Base-by-base conservation (phyloP, 1,140 invertebrate genomes). In the Drosophila sp. region DNA sequence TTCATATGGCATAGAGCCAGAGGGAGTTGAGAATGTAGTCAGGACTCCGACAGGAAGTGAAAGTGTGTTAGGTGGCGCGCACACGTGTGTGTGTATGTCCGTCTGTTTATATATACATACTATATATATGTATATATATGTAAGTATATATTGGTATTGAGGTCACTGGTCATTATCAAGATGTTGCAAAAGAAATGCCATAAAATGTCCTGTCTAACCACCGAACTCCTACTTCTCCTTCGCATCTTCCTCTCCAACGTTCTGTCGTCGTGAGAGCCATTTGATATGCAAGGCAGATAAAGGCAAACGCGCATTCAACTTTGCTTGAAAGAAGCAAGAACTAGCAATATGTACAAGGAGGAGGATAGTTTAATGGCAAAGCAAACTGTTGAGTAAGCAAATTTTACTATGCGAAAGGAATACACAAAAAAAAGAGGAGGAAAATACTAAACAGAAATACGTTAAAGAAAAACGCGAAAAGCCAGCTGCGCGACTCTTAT, bases 121-220 rank as follows among this genome's bases (percentile, higher is more conserved):
- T 17, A 17, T 17, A 17, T 17, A 17, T 17, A n/a, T n/a, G n/a
- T n/a, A 44, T 23, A 23, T 23, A 44, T 41, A n/a, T 4, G 17
- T 41, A 41, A 4, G 17, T 17, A 47, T 47, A 47, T 27, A 50
- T 50, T 10, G 55, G 67, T 83, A 89, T 87, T 83, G 79, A 70
- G 83, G 83, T 87, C 83, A 87, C 83, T 87, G 83, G 83, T 87
- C 83, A 87, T 87, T 87, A 87, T 87, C 83, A 87, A 87, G 83
- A 87, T 87, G 84, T 83, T 83, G 76, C 80, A 64, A 83, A 89
- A 87, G 79, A 79, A 87, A 87, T 79, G 70, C 75, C 71, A 70
- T 79, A 82, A 82, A 87, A 57, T 87, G 83, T 67, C 60, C 77
- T 61, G 35, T 10, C 44, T 27, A 10, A 25, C 44, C 6, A 60